Evolutionary conservation across 2,888 invertebrate genomes (phyloP).

Genomic region (Lysandra bellargus): DNA sequence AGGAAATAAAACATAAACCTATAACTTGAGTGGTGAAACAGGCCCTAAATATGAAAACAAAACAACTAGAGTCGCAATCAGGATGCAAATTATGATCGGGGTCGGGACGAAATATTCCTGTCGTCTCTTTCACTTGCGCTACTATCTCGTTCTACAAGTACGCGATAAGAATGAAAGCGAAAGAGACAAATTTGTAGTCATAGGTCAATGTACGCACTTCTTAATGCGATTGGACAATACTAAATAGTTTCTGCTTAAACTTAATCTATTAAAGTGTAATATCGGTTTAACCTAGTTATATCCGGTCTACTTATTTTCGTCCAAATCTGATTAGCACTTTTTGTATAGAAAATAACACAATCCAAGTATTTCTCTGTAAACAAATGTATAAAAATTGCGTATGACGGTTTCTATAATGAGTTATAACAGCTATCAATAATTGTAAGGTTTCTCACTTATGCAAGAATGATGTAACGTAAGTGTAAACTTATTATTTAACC

Average conservation of each 20-base stretch:
- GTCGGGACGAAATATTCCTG: too few relatives aligned
- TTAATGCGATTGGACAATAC: neutral
- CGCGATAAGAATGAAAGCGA: neutral
- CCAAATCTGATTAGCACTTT: neutral
- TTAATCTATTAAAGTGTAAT: neutral
- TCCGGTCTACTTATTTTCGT: neutral
- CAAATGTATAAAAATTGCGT: neutral
- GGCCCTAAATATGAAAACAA: too few relatives aligned
- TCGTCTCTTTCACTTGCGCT: too few relatives aligned
- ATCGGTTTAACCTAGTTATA: neutral
- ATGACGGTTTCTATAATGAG: neutral
- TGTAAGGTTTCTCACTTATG: slow-evolving; percentile 4
- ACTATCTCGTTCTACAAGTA: neutral
- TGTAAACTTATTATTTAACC: neutral
- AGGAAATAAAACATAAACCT: too few relatives aligned
- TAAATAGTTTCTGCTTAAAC: neutral
- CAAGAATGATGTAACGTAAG: neutral
- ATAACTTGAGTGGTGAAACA: too few relatives aligned
- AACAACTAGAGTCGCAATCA: too few relatives aligned
- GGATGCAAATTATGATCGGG: too few relatives aligned
- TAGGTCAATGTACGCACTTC: neutral
- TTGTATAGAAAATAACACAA: neutral
- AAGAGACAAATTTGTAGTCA: neutral
- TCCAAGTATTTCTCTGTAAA: too few relatives aligned
- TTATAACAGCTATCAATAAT: neutral